A percentile compares a stretch with the other conserved stretches of the same genome.
Conservation (phyloP, 2,113 vertebrate species). For the Parus major region DNA sequence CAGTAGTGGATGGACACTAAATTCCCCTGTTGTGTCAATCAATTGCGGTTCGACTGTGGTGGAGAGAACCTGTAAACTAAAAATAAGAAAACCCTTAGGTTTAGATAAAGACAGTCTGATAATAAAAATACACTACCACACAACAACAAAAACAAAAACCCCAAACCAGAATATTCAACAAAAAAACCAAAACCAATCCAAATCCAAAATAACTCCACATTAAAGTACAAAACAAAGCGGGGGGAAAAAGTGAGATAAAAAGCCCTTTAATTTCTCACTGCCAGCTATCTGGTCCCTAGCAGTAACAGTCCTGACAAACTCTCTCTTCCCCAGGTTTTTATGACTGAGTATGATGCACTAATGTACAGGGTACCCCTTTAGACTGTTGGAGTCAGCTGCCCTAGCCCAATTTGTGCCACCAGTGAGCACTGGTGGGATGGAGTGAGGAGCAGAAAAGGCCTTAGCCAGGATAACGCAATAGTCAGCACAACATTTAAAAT, state of each 20-base stretch:
- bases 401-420: rapidly evolving
- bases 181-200: neutral
- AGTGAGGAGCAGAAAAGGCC: neutral
- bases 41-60: neutral
- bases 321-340: neutral
- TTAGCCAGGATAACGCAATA: neutral
- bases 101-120: neutral
- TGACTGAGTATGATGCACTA: neutral
- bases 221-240: neutral
- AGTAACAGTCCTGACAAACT: neutral
- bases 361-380: neutral
- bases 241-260: rapidly evolving
- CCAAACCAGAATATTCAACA: neutral
- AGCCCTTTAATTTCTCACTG: neutral
- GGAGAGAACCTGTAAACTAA: neutral
- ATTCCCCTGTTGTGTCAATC: neutral
- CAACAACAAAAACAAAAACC: rapidly evolving
- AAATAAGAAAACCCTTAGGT: neutral
- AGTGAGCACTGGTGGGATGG: rapidly evolving
- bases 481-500: neutral
- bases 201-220: neutral
- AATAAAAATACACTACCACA: neutral
- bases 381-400: rapidly evolving
- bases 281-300: neutral
- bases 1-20: neutral